phyloP scores from a whole-genome alignment of 2,888 invertebrate species.

The Polylopha cassiicola region DNA sequence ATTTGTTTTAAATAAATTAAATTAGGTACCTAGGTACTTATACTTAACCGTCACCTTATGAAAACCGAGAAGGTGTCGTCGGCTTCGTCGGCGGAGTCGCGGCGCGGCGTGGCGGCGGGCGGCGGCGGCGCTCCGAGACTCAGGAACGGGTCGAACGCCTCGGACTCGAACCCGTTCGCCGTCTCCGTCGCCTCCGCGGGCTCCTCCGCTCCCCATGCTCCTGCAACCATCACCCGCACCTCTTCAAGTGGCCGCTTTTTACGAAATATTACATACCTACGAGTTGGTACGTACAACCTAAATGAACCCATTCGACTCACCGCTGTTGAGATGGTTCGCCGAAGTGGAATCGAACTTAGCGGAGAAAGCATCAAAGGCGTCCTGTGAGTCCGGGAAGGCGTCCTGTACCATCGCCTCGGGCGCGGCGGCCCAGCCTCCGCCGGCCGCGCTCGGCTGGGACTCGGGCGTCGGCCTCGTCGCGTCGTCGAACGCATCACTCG shows the following conservation, averaged over 20 bases:
- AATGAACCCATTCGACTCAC: constrained; percentile 39
- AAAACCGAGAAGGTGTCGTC: constrained; percentile 89
- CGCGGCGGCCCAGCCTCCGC: constrained; percentile 45
- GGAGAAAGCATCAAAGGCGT: constrained; percentile 90
- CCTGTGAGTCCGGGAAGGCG: constrained; percentile 53
- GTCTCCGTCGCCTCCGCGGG: constrained; percentile 38
- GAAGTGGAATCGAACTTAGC: constrained; percentile 89
- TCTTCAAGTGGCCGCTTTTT: neutral
- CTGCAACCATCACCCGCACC: constrained; percentile 29
- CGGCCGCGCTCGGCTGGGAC: constrained; percentile 31
- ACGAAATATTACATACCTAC: too few relatives aligned
- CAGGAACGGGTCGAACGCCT: constrained; percentile 88
- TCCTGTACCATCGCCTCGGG: constrained; percentile 51
- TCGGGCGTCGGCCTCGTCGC: constrained; percentile 27
- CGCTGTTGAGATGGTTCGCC: constrained; percentile 50
- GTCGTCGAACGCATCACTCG: too few relatives aligned
- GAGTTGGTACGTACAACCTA: too few relatives aligned
- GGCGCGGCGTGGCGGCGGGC: constrained; percentile 81
- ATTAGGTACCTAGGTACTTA: neutral
- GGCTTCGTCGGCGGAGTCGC: constrained; percentile 83
- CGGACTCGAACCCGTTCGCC: constrained; percentile 82
- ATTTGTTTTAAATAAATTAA: too few relatives aligned
- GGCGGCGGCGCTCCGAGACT: constrained; percentile 86
- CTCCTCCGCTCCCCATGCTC: constrained; percentile 58
- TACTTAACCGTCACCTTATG: constrained; percentile 77